phyloP scores from a whole-genome alignment of 2,797 vertebrate genomes.

The Mormyrops attenuatus region DNA sequence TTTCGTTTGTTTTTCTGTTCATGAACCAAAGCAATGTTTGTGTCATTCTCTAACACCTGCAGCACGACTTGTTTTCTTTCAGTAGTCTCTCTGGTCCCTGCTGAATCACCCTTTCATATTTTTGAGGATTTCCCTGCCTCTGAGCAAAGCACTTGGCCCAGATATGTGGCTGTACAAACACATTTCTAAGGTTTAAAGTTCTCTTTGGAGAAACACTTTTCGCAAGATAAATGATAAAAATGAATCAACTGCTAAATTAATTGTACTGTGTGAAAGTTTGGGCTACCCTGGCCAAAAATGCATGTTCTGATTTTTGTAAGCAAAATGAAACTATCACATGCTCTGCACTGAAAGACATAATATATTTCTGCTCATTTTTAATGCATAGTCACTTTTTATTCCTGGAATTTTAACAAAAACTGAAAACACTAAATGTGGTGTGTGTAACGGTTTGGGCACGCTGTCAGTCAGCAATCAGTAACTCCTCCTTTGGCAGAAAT shows the following conservation, averaged over 20 bases:
- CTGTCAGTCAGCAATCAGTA: not conserved
- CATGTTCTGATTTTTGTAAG: not conserved
- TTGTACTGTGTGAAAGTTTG: not conserved
- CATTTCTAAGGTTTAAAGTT: not conserved
- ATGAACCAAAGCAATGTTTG: not conserved
- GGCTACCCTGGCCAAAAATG: not conserved
- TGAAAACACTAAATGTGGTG: not conserved
- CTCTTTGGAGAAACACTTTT: not conserved
- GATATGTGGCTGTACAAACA: not conserved
- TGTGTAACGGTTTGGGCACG: not conserved
- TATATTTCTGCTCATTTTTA: not conserved
- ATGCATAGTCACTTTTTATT: not conserved
- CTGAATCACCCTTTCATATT: not conserved
- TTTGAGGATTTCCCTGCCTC: not conserved
- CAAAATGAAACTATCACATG: not conserved
- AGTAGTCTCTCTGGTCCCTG: not conserved
- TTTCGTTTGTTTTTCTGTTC: not conserved
- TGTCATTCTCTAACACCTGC: not conserved
- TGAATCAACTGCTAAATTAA: not conserved
- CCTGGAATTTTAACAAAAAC: not conserved
- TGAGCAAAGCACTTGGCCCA: not conserved
- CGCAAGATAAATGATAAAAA: not conserved
- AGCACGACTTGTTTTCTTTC: not conserved
- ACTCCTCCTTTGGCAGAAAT: not conserved
- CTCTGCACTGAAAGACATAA: not conserved